Evolutionary conservation across 1,140 invertebrate species (phyloP), one percentile per base, ranked within the genome.

Genomic region (Triops longicaudatus): DNA sequence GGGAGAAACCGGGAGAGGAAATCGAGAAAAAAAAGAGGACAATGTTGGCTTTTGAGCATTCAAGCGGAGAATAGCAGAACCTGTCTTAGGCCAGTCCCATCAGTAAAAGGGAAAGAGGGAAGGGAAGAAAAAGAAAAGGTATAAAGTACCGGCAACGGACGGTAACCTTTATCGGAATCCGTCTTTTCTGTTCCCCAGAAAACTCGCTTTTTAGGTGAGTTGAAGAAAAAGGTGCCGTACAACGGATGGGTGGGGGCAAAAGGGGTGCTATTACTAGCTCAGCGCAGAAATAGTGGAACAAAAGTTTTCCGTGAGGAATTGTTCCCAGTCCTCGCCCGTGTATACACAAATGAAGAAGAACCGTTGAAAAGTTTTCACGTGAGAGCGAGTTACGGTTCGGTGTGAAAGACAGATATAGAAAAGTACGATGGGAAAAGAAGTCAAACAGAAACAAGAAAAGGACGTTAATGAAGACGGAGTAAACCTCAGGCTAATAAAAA

Each of bases 201-300:
- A 63, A 63, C 50, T 63, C 50, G 50, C 50, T 63, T 63, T 63
- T 63, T n/a, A 22, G 50, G 31, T 37, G 50, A 63, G 50, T 63
- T 63, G 14, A 22, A 63, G 50, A 22, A 63, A 22, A n/a, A 17
- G n/a, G 31, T 37, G 7, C 2, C 2, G 31, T 37, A 37, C 31
- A 4, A 37, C 31, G n/a, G n/a, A n/a, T 37, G 31, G 31, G 7
- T 37, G 31, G 31, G 31, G 50, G 11, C 43, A 11, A 17, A 63
- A 63, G 17, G 14, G 22, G 14, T 63, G 22, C 50, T 63, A 9
- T 22, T 22, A 22, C 50, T n/a, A 17, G 50, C 50, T 63, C 50
- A 63, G 7, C 50, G 50, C 10, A 63, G 50, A 63, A 63, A 63
- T 63, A 14, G 10, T 5, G 22, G 22, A 63, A 22, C 22, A 63